phyloP scores from a whole-genome alignment of 2,888 invertebrate species.

The Ornithoptera priamus region DNA sequence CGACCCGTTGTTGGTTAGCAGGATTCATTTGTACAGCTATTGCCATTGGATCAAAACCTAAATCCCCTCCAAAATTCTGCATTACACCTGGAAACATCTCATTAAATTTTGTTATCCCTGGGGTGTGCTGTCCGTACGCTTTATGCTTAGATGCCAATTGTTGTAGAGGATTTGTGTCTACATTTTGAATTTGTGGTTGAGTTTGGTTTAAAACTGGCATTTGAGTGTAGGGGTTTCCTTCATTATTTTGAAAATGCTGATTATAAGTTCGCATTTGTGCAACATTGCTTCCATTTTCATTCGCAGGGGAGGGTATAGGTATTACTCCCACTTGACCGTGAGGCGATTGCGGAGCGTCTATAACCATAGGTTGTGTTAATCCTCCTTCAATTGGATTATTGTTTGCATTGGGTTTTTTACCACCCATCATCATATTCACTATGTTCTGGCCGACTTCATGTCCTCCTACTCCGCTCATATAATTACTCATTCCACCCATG shows the following conservation, averaged over 20 bases:
- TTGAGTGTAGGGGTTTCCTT: constrained; percentile 15
- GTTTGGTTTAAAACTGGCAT: constrained; percentile 11
- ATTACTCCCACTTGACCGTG: constrained; percentile 41
- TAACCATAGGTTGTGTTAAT: constrained; percentile 36
- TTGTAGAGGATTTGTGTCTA: constrained; percentile 1
- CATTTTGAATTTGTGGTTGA: constrained; percentile 3
- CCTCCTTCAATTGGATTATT: constrained; percentile 32
- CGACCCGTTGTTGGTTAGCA: constrained; percentile 58
- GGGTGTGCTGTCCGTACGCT: constrained; percentile 45
- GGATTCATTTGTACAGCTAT: constrained; percentile 76
- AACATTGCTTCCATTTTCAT: constrained; percentile 27
- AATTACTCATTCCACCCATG: constrained; percentile 30
- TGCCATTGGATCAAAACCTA: constrained; percentile 72
- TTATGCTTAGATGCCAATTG: constrained; percentile 20
- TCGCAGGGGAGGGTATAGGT: constrained; percentile 31
- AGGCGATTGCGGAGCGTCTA: constrained; percentile 45
- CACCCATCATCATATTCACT: constrained; percentile 56
- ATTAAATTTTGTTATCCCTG: constrained; percentile 63
- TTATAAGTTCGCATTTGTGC: constrained; percentile 5
- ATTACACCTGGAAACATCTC: constrained; percentile 70
- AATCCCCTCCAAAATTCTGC: constrained; percentile 51
- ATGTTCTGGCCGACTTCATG: constrained; percentile 62
- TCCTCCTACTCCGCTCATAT: constrained; percentile 20
- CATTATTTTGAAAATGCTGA: constrained; percentile 9
- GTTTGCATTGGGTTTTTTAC: constrained; percentile 34